A percentile compares a stretch with the other conserved stretches of the same genome.
These are phyloP conservation scores for Stomatorhinus ivindoensis DNA, from an alignment of 2,113 vertebrate species.

Conservation along the genomic window DNA sequence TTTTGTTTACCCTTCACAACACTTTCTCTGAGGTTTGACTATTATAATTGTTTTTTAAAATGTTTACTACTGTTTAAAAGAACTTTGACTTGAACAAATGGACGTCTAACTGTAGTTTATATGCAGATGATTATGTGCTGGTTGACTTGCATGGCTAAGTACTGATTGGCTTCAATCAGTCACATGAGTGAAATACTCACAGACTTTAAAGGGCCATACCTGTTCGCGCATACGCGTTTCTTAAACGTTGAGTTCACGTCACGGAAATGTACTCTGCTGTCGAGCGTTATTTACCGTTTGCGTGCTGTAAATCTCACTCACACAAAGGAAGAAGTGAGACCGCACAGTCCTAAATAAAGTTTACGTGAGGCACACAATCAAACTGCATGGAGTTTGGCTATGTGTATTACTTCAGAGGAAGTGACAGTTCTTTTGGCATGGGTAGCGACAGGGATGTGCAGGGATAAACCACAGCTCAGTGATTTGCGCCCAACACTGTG, in stretches of 20 bases:
- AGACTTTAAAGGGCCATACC: not conserved
- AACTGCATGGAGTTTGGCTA: not conserved
- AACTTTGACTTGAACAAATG: not conserved
- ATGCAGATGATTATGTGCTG: not conserved
- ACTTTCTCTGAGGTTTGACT: not conserved
- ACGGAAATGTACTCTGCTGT: not conserved
- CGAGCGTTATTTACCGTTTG: not conserved
- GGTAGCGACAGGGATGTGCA: not conserved
- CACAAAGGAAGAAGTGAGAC: not conserved
- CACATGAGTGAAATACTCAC: not conserved
- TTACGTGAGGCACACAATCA: conserved; percentile 5
- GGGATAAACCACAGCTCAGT: not conserved
- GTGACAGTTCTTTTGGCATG: not conserved
- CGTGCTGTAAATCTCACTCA: not conserved
- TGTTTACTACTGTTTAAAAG: not conserved
- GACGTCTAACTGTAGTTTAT: not conserved
- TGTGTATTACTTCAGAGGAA: conserved; percentile 8
- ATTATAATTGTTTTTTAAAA: not conserved
- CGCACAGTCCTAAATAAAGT: not conserved
- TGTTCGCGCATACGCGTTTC: not conserved
- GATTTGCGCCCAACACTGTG: not conserved
- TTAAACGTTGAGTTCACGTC: not conserved
- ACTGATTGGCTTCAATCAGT: not conserved
- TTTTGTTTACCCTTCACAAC: not conserved
- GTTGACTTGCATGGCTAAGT: not conserved